A percentile compares a stretch with the other conserved stretches of the same genome.
Evolutionary conservation across 2,888 invertebrate species (phyloP).

Genomic region (Plusia festucae): DNA sequence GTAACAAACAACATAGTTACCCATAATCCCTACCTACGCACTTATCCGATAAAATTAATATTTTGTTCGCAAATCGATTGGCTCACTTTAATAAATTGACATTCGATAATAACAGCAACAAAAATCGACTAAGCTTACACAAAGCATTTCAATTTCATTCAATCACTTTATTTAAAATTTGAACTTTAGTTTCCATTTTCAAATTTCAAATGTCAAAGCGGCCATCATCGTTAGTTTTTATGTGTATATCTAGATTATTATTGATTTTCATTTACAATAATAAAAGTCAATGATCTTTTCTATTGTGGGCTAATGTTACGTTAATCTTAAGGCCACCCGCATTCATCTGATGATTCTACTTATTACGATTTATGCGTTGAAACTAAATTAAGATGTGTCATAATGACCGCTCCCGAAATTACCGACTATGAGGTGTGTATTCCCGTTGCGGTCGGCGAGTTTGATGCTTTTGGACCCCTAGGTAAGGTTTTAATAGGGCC

Average conservation of each 20-base stretch:
- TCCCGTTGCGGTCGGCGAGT: constrained; percentile 63
- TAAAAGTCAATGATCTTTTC: constrained; percentile 54
- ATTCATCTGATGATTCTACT: constrained; percentile 69
- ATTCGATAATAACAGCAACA: constrained; percentile 18
- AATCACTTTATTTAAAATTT: constrained; percentile 23
- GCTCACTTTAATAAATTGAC: constrained; percentile 39
- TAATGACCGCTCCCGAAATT: constrained; percentile 84
- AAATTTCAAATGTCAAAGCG: constrained; percentile 12
- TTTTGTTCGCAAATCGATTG: constrained; percentile 38
- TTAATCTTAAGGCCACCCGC: constrained; percentile 78
- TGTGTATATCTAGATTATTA: background rate
- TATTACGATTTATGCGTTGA: constrained; percentile 84
- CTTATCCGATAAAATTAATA: constrained; percentile 19
- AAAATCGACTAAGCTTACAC: constrained; percentile 25
- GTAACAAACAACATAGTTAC: constrained; percentile 11
- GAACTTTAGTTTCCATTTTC: constrained; percentile 15
- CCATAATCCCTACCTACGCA: constrained; percentile 46
- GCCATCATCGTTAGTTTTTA: constrained; percentile 21
- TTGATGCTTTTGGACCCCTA: constrained; percentile 36
- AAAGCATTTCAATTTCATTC: constrained; percentile 14
- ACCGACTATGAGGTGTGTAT: constrained; percentile 62
- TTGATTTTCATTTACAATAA: constrained; percentile 39
- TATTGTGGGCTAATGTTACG: constrained; percentile 47
- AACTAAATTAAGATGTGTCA: constrained; percentile 87
- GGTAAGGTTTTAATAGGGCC: constrained; percentile 1